Conservation (phyloP, 2,797 vertebrate species). For the Lateolabrax maculatus region DNA sequence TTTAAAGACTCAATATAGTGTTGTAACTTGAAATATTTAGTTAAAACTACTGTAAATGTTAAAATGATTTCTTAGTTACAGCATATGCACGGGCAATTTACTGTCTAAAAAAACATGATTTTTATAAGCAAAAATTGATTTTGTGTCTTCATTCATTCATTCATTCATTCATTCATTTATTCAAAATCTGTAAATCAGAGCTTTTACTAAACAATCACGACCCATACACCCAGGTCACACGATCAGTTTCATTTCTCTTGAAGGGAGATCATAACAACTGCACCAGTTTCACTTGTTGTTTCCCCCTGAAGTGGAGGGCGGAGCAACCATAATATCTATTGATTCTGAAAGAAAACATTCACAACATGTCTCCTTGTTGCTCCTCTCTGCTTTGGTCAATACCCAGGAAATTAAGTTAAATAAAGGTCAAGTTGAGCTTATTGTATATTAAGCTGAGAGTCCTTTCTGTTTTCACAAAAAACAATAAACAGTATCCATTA, state of each 20-base stretch:
- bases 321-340: conserved; percentile 25
- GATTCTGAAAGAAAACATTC: conserved; percentile 51
- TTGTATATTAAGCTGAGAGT: conserved; percentile 10
- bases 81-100: not conserved
- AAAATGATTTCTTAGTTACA: not conserved
- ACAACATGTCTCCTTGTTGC: conserved; percentile 20
- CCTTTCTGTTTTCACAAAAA: conserved; percentile 15
- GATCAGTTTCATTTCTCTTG: conserved; percentile 27
- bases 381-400: conserved; percentile 44
- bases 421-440: conserved; percentile 40
- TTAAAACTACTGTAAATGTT: not conserved
- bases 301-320: conserved; percentile 4
- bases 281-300: conserved; percentile 20
- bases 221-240: not conserved
- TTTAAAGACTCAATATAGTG: not conserved
- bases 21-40: not conserved
- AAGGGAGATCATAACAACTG: conserved; percentile 10
- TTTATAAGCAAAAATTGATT: not conserved
- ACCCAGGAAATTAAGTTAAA: conserved; percentile 43
- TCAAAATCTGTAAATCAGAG: not conserved
- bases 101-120: not conserved
- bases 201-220: not conserved
- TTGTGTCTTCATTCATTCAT: not conserved
- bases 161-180: too few relatives aligned
- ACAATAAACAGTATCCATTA: not conserved